Base-by-base conservation (phyloP, 2,888 invertebrate species). In the Phoronis australis region DNA sequence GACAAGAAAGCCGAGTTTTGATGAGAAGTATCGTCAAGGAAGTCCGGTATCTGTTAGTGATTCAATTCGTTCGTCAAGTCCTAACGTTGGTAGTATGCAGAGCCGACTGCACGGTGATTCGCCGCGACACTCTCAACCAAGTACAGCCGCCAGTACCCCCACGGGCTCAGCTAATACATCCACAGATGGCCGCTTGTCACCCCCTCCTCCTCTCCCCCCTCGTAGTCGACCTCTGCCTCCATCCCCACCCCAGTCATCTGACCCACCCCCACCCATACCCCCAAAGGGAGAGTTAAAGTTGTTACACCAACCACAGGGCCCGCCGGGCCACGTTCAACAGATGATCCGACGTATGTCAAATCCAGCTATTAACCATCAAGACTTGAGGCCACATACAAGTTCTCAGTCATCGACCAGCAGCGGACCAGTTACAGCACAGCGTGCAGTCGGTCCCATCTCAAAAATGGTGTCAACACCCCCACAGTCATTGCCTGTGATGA, bases 1-100 rank as follows among this genome's bases (percentile, higher is more conserved):
- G 42, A 89, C 87, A 58, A 83, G 91, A 45, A 91, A 91, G 73
- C 89, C 90, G 37, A 91, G 90, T 77, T 83, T 92, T 59, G 92
- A 92, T 78, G 83, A 90, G 43, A 90, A 59, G 40, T 62, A 90
- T 74, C 84, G 87, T 61, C 83, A 90, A 54, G 87, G 88, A 45
- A 90, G 90, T 73, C 91, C 92, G 6, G 90, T 75, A 47, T 92
- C 92, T 4, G 92, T 92, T 72, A 90, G 90, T 74, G 91, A 90
- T 18, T 84, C 90, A 58, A 82, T 86, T 1, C 56, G 70, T 6
- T 70, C 70, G 18, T 68, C 69, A 48, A 69, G 68, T 52, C 70
- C 69, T 1, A 51, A 57, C 21, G 37, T 64, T 5, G 9, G 35
- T 15, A 57, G 48, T 40, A 38, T 31, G 15, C 31, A 31, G 31